These are phyloP conservation scores for Perodicticus potto DNA, from an alignment of 2,797 vertebrate species.

Conservation along the genomic window DNA sequence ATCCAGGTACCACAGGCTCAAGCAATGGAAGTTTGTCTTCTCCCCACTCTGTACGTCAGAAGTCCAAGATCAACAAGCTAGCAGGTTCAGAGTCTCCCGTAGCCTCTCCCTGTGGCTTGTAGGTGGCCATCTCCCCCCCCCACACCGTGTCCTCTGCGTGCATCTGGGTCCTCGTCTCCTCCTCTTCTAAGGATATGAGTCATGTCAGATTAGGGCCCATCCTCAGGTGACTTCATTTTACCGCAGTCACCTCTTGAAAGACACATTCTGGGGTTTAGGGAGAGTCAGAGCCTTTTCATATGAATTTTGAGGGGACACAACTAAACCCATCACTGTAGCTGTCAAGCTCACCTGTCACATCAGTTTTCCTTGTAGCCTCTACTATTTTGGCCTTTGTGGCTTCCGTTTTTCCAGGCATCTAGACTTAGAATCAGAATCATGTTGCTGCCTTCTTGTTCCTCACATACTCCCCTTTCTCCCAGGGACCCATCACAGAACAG, in stretches of 20 bases:
- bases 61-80: not conserved
- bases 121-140: rapidly evolving
- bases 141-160: not conserved
- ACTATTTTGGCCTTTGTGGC: not conserved
- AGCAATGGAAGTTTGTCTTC: not conserved
- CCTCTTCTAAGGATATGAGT: not conserved
- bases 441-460: not conserved
- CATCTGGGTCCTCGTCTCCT: not conserved
- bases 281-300: no score
- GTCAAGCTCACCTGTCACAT: not conserved
- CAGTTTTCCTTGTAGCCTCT: not conserved
- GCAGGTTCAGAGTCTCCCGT: not conserved
- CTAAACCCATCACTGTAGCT: not conserved
- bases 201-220: not conserved
- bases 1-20: not conserved
- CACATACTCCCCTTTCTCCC: rapidly evolving
- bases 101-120: not conserved
- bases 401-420: no score
- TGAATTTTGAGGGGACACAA: not conserved
- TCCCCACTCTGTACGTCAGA: not conserved
- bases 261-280: not conserved
- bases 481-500: rapidly evolving
- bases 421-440: not conserved
- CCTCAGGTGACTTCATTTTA: not conserved
- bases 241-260: not conserved